A percentile compares a stretch with the other conserved stretches of the same genome.
Evolutionary conservation across 2,888 invertebrate genomes (phyloP).

Genomic region (Monopis laevigella): DNA sequence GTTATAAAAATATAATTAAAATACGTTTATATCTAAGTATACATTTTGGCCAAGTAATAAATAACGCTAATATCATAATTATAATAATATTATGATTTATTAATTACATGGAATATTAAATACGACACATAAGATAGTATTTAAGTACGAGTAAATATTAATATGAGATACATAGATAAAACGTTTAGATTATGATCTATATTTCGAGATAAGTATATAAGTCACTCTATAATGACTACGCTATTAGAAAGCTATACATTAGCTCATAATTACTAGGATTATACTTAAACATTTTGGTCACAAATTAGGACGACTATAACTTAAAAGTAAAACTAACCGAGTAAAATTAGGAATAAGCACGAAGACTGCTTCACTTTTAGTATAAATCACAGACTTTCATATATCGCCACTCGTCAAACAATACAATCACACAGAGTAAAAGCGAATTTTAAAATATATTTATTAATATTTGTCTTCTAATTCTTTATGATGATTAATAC

Average conservation of each 20-base stretch:
- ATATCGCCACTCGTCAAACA: constrained; percentile 38
- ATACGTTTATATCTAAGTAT: neutral
- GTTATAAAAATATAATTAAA: no score
- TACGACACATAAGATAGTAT: no score
- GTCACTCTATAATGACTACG: no score
- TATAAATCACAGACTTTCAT: constrained; percentile 64
- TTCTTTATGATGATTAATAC: no score
- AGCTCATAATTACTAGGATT: constrained; percentile 3
- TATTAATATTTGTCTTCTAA: no score
- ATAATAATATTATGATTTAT: no score
- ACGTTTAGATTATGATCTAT: constrained; percentile 1
- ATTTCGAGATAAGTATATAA: constrained; percentile 6
- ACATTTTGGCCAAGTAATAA: neutral
- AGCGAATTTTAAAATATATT: constrained; percentile 2
- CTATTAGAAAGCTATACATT: neutral
- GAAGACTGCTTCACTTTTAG: constrained; percentile 38
- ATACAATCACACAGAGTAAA: constrained; percentile 6
- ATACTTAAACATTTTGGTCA: constrained; percentile 40
- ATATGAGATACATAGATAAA: no score
- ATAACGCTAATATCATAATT: neutral
- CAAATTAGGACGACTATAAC: constrained; percentile 39
- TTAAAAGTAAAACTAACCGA: constrained; percentile 30
- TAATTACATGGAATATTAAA: no score
- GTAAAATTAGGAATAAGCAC: constrained; percentile 57
- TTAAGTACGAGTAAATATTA: no score